Base-by-base conservation (phyloP, 2,113 vertebrate genomes). In the Labeo rohita region DNA sequence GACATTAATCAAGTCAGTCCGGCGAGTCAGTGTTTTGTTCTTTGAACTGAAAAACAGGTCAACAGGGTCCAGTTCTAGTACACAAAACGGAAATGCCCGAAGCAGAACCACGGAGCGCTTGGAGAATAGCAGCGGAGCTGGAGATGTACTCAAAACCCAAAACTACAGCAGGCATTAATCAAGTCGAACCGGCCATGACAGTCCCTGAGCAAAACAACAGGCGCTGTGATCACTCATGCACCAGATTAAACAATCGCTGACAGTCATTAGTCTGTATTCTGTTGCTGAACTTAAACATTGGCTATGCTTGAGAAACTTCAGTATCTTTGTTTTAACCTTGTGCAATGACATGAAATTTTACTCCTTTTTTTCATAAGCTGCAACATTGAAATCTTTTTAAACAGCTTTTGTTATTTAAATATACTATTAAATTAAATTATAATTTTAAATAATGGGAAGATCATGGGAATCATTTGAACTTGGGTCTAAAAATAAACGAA, bases 151-250 rank as follows among this genome's bases (percentile, higher is more conserved):
- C 83, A 87, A 87, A 87, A 83, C 79, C 72, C 72, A 85, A 54
- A 88, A 86, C 83, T 85, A 34, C 79, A 87, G 79, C 85, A 70
- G 74, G 56, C 83, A 88, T 90, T 88, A 85, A 88, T 88, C 89
- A 90, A 56, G 56, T 65, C 80, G 63, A 84, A 84, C 59, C 45
- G 75, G 50, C 63, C 81, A 54, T 86, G 87, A 88, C 68, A 80
- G 47, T 84, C 80, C 49, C 59, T 75, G 43, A 45, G 74, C 84
- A 80, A 86, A 86, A 86, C 49, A 23, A 82, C 70, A 54, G 56
- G 52, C 61, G 66, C 15, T 70, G 82, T 34, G 68, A 87, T 85
- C 61, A 52, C 39, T 79, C 78, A 52, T 66, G 83, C 66, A 63
- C 59, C 56, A 49, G 61, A 88, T 88, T 84, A 78, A 90, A 54